phyloP scores from a whole-genome alignment of 2,797 vertebrate genomes.

The Gobio occitaniae region DNA sequence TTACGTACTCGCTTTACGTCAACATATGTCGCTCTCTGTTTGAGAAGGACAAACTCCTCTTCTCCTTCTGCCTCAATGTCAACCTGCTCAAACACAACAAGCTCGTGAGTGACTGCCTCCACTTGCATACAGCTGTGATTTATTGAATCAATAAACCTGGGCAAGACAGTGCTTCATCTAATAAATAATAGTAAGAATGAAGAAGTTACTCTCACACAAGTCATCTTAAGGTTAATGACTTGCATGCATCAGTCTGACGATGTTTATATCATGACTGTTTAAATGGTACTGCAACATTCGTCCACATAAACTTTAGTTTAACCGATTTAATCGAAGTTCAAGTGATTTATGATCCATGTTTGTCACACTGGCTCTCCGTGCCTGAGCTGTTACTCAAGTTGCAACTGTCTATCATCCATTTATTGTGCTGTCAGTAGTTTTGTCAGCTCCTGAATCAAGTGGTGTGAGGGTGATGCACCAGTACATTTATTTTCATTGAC shows the following conservation, averaged over 20 bases:
- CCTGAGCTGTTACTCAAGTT: background rate
- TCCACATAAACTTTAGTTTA: slow-evolving; percentile 13
- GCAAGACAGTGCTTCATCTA: slow-evolving; percentile 9
- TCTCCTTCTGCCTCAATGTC: slow-evolving; percentile 87
- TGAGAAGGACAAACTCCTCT: slow-evolving; percentile 93
- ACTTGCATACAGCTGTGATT: slow-evolving; percentile 28
- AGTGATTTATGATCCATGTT: slow-evolving; percentile 26
- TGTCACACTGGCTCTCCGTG: background rate
- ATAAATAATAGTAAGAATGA: slow-evolving; percentile 24
- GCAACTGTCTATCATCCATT: slow-evolving; percentile 32
- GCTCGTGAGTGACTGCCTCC: slow-evolving; percentile 72
- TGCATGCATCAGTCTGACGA: slow-evolving; percentile 17
- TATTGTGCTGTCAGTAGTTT: slow-evolving; percentile 41
- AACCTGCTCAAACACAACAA: slow-evolving; percentile 84
- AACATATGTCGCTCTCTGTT: slow-evolving; percentile 89
- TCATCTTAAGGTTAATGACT: slow-evolving; percentile 28
- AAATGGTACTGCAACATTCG: slow-evolving; percentile 4
- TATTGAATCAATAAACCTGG: slow-evolving; percentile 16
- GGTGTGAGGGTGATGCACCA: background rate
- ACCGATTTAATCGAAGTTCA: background rate
- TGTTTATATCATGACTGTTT: slow-evolving; percentile 21
- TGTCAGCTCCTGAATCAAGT: slow-evolving; percentile 40
- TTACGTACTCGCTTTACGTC: slow-evolving; percentile 86
- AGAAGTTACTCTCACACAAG: slow-evolving; percentile 41
- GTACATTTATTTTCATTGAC: slow-evolving; percentile 30